phyloP scores from a whole-genome alignment of 1,140 invertebrate genomes.

The Hydropsyche tenuis region DNA sequence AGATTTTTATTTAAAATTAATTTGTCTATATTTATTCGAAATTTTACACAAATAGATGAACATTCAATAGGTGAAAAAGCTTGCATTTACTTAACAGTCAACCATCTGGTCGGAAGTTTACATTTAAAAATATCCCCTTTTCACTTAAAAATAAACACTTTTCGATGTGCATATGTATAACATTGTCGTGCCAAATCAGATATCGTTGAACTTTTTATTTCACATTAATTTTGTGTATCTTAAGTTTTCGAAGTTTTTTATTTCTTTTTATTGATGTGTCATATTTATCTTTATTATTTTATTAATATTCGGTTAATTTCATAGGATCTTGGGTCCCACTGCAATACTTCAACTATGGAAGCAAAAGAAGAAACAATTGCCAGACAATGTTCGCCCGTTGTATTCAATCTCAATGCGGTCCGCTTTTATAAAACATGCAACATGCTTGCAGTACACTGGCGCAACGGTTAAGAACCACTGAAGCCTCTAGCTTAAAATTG shows the following conservation, averaged over 20 bases:
- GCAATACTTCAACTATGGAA: constrained; percentile 77
- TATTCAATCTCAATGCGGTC: constrained; percentile 87
- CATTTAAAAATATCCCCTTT: constrained; percentile 19
- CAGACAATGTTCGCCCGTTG: constrained; percentile 78
- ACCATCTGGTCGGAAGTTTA: constrained; percentile 24
- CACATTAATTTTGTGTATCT: no score
- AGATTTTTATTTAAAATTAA: no score
- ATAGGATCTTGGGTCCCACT: constrained; percentile 78
- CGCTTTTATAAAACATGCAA: no score
- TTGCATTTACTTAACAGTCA: constrained; percentile 8
- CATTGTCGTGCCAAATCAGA: constrained; percentile 25
- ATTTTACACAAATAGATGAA: no score
- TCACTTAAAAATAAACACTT: constrained; percentile 14
- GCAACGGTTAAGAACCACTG: no score
- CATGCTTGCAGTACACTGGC: no score
- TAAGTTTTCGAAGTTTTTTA: no score
- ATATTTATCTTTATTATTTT: no score
- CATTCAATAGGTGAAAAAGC: not conserved
- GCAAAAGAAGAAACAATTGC: constrained; percentile 68
- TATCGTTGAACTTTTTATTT: constrained; percentile 7
- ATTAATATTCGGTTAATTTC: constrained; percentile 50
- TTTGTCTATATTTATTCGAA: no score
- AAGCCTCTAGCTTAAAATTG: no score
- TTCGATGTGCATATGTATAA: constrained; percentile 15
- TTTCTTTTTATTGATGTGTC: not conserved